phyloP scores from a whole-genome alignment of 2,888 invertebrate genomes.

The Drosophila acutilabella region DNA sequence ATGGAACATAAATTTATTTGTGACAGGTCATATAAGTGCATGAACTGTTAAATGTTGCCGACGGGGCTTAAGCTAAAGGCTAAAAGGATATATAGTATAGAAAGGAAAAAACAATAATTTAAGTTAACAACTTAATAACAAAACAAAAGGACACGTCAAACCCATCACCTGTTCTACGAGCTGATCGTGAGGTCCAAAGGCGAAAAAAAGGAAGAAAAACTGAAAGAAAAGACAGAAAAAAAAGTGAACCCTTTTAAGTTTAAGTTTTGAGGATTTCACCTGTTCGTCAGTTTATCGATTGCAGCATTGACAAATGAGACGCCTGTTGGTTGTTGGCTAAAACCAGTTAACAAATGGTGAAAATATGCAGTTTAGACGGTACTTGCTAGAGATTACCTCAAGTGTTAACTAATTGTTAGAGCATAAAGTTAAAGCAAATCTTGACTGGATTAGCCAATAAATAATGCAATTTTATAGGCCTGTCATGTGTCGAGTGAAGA shows the following conservation, averaged over 20 bases:
- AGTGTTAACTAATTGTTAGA: conserved; percentile 62
- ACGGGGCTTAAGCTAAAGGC: conserved; percentile 53
- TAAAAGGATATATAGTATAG: conserved; percentile 41
- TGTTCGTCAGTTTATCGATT: conserved; percentile 79
- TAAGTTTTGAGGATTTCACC: conserved; percentile 72
- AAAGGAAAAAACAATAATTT: conserved; percentile 64
- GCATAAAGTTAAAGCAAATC: conserved; percentile 30
- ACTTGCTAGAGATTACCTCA: conserved; percentile 1
- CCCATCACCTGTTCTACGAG: conserved; percentile 25
- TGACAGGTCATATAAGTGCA: conserved; percentile 68
- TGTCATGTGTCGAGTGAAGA: conserved; percentile 12
- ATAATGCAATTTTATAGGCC: conserved; percentile 35
- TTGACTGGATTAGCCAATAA: conserved; percentile 48
- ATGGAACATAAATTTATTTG: conserved; percentile 27
- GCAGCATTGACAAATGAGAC: conserved; percentile 82
- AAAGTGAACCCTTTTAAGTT: background rate
- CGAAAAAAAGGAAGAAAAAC: background rate
- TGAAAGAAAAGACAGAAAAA: too few species aligned
- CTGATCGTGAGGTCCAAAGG: conserved; percentile 22
- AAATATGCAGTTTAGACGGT: conserved; percentile 27
- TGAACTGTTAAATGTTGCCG: conserved; percentile 80
- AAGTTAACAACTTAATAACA: conserved; percentile 83
- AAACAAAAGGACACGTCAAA: conserved; percentile 67
- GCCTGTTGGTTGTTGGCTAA: conserved; percentile 61
- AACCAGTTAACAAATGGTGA: conserved; percentile 81